A percentile compares a stretch with the other conserved stretches of the same genome.
phyloP scores from a whole-genome alignment of 1,140 invertebrate species.

The Brachionus paranguensis region DNA sequence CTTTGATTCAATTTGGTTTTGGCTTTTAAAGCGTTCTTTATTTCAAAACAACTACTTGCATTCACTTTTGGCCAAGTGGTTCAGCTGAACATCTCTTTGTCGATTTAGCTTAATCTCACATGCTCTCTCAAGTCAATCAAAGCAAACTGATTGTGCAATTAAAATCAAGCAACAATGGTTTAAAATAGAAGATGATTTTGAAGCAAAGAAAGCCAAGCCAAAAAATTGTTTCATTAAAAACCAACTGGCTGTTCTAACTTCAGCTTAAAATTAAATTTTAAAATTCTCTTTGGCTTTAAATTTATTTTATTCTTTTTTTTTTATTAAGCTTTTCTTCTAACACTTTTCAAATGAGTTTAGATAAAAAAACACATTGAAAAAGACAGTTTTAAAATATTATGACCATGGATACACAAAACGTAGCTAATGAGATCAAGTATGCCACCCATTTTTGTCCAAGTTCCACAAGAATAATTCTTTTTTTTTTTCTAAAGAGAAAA shows the following conservation, averaged over 20 bases:
- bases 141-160: constrained; percentile 16
- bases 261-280: neutral
- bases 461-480: neutral
- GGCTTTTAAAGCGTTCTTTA: neutral
- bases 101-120: neutral
- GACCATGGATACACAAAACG: constrained; percentile 29
- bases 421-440: constrained; percentile 7
- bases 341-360: neutral
- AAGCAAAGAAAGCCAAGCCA: constrained; percentile 11
- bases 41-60: neutral
- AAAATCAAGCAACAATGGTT: neutral
- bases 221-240: constrained; percentile 13
- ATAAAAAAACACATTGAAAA: neutral
- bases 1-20: neutral
- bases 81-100: neutral
- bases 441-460: neutral
- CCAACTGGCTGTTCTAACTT: neutral
- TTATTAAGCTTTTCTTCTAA: neutral
- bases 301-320: neutral
- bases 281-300: neutral
- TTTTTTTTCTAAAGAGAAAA: constrained; percentile 4
- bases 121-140: neutral
- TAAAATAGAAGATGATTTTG: neutral
- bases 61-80: neutral
- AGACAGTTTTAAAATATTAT: neutral